Evolutionary conservation across 1,140 invertebrate species (phyloP), one percentile per base, ranked within the genome.

Genomic region (Drosophila busckii): DNA sequence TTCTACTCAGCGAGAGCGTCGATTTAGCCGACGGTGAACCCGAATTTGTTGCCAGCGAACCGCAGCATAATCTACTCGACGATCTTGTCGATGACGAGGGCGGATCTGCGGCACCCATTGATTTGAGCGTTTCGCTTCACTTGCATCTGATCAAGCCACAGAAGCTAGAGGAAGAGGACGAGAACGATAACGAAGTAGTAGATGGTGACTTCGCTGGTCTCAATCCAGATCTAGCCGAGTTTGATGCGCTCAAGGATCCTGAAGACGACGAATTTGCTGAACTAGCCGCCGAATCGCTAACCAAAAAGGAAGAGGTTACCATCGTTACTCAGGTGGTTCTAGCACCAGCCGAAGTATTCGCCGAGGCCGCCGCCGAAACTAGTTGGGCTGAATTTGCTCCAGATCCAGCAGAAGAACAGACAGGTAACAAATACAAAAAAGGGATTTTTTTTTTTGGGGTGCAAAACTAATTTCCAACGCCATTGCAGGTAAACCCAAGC

Each of bases 261-360:
- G 90, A 91, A 42, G 93, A 93, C 63, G 90, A 94, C 82, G 93
- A 94, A 87, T 94, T 94, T 86, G 92, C 92, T 8, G 89, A 90
- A 66, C 83, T 94, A 89, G 93, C 93, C 22, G 90, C 91, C 13
- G 93, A 94, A 88, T 94, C 93, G 23, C 87, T 92, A 15, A 89
- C 89, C 59, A 91, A 91, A 66, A 88, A 89, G 63, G 68, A 88
- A 35, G 87, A 88, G 64, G 84, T 89, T 20, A 85, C 75, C 45
- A 66, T 86, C 7, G 71, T 87, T 17, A 75, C 52, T 23, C 61
- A 83, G 37, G 69, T 76, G 25, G 58, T 71, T 20, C 17, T 69
- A 19, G 60, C 82, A 19, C 28, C 64, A 19, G 55, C 61, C 1
- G 65, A 73, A 23, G 23, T 67, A 44, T 34, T 78, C 19, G 87